Percentiles rank a stretch among this genome's conserved stretches.
phyloP scores from a whole-genome alignment of 2,888 invertebrate genomes.

The Vesta saturnalis region DNA sequence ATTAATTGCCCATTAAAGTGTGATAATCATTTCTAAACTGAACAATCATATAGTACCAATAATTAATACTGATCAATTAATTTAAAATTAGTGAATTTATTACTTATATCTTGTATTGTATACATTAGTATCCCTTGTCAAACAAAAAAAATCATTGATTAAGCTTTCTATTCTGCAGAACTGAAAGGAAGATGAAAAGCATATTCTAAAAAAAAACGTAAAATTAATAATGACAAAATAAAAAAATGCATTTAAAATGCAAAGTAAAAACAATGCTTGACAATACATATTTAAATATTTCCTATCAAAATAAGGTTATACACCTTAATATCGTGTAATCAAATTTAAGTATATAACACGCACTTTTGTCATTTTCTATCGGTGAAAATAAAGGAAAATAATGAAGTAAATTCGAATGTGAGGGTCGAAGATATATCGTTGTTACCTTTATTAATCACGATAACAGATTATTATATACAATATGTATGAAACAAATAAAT shows the following conservation, averaged over 20 bases:
- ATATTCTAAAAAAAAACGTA: too few relatives aligned
- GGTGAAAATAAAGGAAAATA: slow-evolving; percentile 30
- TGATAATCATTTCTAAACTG: too few relatives aligned
- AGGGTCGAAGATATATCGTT: slow-evolving; percentile 22
- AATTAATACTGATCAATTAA: too few relatives aligned
- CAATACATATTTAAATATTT: background rate
- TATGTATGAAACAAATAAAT: slow-evolving; percentile 54
- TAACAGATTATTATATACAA: slow-evolving; percentile 51
- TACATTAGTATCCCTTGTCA: too few relatives aligned
- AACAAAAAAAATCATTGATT: too few relatives aligned
- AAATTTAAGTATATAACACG: slow-evolving; percentile 24
- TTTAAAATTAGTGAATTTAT: too few relatives aligned
- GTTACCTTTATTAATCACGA: slow-evolving; percentile 47
- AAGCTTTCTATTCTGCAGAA: too few relatives aligned
- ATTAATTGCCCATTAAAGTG: too few relatives aligned
- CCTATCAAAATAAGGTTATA: background rate
- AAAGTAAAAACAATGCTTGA: background rate
- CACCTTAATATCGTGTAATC: background rate
- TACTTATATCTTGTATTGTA: too few relatives aligned
- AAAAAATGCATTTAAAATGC: too few relatives aligned
- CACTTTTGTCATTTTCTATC: slow-evolving; percentile 32
- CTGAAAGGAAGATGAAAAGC: too few relatives aligned
- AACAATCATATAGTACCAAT: too few relatives aligned
- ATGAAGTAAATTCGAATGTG: slow-evolving; percentile 26
- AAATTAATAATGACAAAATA: background rate